Base-by-base conservation (phyloP, 2,888 invertebrate species). In the Caenorhabditis sp. region DNA sequence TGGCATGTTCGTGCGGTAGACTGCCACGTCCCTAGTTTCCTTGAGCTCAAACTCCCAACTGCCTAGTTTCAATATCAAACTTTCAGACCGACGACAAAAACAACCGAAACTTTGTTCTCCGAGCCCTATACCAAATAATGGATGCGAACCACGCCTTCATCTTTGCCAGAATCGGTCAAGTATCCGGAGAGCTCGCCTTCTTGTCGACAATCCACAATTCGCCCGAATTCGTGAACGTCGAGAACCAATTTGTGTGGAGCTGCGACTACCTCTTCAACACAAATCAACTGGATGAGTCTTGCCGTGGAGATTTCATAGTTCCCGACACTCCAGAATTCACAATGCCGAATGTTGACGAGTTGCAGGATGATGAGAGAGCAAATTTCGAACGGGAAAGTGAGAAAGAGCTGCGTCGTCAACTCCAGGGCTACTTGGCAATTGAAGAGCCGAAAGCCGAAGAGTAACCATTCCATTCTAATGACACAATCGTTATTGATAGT, bases 151-250 rank as follows among this genome's bases (percentile, higher is more conserved):
- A 32, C 9, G 76, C 24, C 6, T 28, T 9, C 2, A 61, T 76
- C 28, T 76, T 76, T 44, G 40, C n/a, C 32, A 76, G 55, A 61
- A 76, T 76, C 18, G 76, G 76, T 1, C 76, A 76, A 53, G 67
- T 76, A 2, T 61, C 76, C 9, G 76, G 76, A 67, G 76, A 76
- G 13, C 61, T 76, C 32, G 67, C 76, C 1, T 76, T 61, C 35
- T 47, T 76, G 0, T 37, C 76, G 2, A 32, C 20, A 26, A 76
- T 76, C 22, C 47, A 76, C 40, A 15, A 35, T 15, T 22, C 37
- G 0, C 37, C 67, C 5, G 76, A 76, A 4, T 76, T 76, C 18
- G 60, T 51, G 11, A 28, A 15, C 22, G 60, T 76, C 13, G 76
- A 76, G 15, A 28, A 20, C 6, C 76, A 76, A 35, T 76, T 76